These are phyloP conservation scores for Cetonia aurata DNA, from an alignment of 2,888 invertebrate species.

Conservation along the genomic window DNA sequence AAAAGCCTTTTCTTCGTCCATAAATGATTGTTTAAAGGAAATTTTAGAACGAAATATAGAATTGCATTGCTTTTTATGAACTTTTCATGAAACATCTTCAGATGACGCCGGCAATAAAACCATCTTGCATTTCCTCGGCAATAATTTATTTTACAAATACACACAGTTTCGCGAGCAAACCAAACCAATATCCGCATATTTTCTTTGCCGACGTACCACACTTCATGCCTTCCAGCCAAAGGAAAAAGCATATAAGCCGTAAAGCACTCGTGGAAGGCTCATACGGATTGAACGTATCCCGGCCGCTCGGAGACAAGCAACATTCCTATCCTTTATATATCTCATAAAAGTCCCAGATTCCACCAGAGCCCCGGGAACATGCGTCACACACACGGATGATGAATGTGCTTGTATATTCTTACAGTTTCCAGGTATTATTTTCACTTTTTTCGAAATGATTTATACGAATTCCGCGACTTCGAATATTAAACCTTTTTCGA, in stretches of 20 bases:
- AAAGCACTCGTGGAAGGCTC: neutral
- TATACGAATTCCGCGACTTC: slow-evolving; percentile 40
- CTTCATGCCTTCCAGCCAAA: neutral
- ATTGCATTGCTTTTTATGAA: no score
- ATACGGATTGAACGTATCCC: slow-evolving; percentile 2
- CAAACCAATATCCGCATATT: slow-evolving; percentile 5
- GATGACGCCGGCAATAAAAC: slow-evolving; percentile 21
- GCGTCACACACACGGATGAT: slow-evolving; percentile 45
- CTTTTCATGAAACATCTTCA: slow-evolving; percentile 3
- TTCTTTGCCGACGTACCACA: neutral
- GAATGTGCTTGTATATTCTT: slow-evolving; percentile 52
- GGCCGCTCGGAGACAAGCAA: slow-evolving; percentile 10
- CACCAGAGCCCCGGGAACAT: neutral
- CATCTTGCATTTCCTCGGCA: neutral
- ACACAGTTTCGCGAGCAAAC: neutral
- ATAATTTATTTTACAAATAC: slow-evolving; percentile 1
- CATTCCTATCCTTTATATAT: slow-evolving; percentile 27
- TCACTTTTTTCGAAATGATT: slow-evolving; percentile 44
- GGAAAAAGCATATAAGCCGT: neutral
- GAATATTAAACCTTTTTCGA: slow-evolving; percentile 48
- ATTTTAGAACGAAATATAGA: slow-evolving; percentile 21
- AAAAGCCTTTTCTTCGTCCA: no score
- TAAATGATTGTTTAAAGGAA: neutral
- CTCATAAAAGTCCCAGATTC: slow-evolving; percentile 1
- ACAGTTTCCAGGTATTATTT: slow-evolving; percentile 47